phyloP scores from a whole-genome alignment of 1,140 invertebrate species.

The Teleopsis dalmanni region DNA sequence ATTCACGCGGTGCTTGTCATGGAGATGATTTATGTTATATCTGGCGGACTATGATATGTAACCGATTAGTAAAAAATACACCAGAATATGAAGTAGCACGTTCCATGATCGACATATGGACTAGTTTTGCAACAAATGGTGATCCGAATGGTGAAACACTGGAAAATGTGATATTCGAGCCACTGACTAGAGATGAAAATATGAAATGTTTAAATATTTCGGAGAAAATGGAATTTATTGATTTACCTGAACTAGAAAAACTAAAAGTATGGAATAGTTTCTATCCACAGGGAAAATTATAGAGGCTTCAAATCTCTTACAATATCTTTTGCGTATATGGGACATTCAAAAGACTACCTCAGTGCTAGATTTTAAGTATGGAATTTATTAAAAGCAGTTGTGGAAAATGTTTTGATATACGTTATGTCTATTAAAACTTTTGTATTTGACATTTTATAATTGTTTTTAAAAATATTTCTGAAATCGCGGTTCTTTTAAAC shows the following conservation, averaged over 20 bases:
- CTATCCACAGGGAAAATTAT: constrained; percentile 19
- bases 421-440: too few relatives aligned
- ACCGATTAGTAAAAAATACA: constrained; percentile 31
- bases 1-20: constrained; percentile 50
- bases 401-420: too few relatives aligned
- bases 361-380: too few relatives aligned
- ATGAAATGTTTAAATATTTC: constrained; percentile 44
- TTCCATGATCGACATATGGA: constrained; percentile 47
- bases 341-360: constrained; percentile 1
- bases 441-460: too few relatives aligned
- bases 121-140: constrained; percentile 42
- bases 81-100: constrained; percentile 37
- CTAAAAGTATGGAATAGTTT: constrained; percentile 44
- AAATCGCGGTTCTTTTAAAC: too few relatives aligned
- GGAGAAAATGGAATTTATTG: constrained; percentile 27
- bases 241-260: constrained; percentile 42
- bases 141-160: constrained; percentile 35
- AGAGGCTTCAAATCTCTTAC: not conserved
- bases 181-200: constrained; percentile 21
- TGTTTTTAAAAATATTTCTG: too few relatives aligned
- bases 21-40: constrained; percentile 59
- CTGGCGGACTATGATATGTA: constrained; percentile 48
- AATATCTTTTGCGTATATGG: not conserved
- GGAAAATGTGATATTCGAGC: constrained; percentile 30
- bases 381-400: too few relatives aligned